Base-by-base conservation (phyloP, 2,113 vertebrate genomes). In the Lepidothrix coronata region DNA sequence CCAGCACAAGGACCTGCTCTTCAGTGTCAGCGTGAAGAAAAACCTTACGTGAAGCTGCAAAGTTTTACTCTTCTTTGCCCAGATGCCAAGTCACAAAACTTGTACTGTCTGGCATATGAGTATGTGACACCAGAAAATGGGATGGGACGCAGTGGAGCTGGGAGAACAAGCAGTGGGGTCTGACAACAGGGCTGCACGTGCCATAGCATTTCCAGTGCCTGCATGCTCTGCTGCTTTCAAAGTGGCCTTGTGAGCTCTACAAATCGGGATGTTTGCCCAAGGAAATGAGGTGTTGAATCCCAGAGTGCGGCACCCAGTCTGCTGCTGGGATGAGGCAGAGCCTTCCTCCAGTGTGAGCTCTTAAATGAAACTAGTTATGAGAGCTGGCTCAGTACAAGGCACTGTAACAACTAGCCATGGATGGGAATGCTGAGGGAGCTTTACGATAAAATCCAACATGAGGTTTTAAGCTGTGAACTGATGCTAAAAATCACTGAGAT, bases 21-120 rank as follows among this genome's bases (percentile, higher is more conserved):
- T 43, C 57, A 63, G 1, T n/a, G 28, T 48, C 54, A 68, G 5
- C 0, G 0, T 33, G 46, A 77, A 71, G 6, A 11, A 76, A 57
- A 94, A 80, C 55, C 52, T 31, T 43, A 0, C 4, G 2, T 25
- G 33, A 91, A 76, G 35, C 25, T 37, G 9, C 70, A 11, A 80
- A 57, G 7, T 66, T 95, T 72, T 87, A 23, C 17, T 67, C 21
- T 85, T 51, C 21, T 62, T 73, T 81, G 22, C 25, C 8, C 6
- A 13, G 31, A 20, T 41, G 14, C 12, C 5, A 85, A 78, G 24
- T 28, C 57, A 37, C 0, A 0, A 92, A 79, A 61, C 15, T 66
- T 58, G 24, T 70, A 17, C 20, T 73, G 51, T 12, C 41, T 85
- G 55, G 72, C 16, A 79, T 43, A 28, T 33, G 14, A 19, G 31